Evolutionary conservation across 2,113 vertebrate species (phyloP), one percentile per base, ranked within the genome.

Genomic region (Chauna torquata): DNA sequence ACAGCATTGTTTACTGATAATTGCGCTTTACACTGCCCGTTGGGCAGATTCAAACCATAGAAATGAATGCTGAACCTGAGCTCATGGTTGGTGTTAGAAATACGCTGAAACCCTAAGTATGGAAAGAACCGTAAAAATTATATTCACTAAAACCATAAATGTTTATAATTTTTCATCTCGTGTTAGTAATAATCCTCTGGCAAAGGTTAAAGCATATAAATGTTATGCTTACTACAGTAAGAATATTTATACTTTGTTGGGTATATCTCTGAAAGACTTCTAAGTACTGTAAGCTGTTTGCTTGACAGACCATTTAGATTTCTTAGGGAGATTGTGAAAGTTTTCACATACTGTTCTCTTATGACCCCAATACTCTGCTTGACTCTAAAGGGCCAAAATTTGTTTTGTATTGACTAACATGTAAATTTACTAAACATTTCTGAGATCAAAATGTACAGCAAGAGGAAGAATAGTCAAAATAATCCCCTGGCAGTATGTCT

Each of bases 101-200:
- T 69, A 24, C 38, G 34, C 52, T 65, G 49, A 69, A 95, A 80
- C 4, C 0, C 14, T 49, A 77, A 64, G 34, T 90, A 49, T 90
- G 54, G 55, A 92, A 9, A 8, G 11, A 87, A 54, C 4, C 54
- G 30, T 58, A 54, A 58, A 82, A 82, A 77, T 76, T 79, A 45
- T 36, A 61, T 54, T 96, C 45, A 82, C 30, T 80, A 45, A 80
- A 85, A 16, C 19, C 30, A 30, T 72, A 22, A 28, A 16, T 24
- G 57, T 89, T 92, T 86, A 72, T 36, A 18, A 82, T 76, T 90
- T 90, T 95, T 94, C 49, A 70, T 95, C 25, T 93, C 44, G 45
- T 16, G 2, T 62, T 91, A 90, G 69, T 90, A 78, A 42, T 55
- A 76, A 30, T 84, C 61, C 74, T 61, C 66, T 86, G 50, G 50